Conservation (phyloP, 1,140 invertebrate genomes). For the Asobara japonica region DNA sequence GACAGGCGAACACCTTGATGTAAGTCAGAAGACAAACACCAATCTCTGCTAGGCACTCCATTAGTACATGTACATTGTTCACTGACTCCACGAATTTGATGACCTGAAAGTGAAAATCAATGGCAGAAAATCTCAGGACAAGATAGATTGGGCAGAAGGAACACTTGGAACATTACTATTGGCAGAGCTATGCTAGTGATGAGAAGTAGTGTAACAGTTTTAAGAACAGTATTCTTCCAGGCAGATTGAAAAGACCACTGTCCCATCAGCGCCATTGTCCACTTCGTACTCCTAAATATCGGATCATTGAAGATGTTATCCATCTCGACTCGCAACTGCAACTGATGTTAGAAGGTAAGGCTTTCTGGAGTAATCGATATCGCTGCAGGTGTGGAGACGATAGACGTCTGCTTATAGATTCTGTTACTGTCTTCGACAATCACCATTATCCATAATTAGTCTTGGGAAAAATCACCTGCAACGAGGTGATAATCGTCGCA, state of each 20-base stretch:
- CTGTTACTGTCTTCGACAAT: no score
- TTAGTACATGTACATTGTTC: slow-evolving; percentile 1
- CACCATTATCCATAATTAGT: no score
- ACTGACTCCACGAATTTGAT: slow-evolving; percentile 20
- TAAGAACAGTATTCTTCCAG: background rate
- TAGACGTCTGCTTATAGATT: no score
- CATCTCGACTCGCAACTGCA: background rate
- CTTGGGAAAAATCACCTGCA: no score
- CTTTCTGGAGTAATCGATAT: no score
- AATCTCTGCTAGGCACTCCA: slow-evolving; percentile 20
- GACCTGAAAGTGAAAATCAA: no score
- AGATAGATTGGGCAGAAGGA: no score
- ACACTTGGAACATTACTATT: no score
- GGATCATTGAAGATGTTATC: slow-evolving; percentile 1
- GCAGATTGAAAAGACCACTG: slow-evolving; percentile 23
- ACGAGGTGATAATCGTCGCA: no score
- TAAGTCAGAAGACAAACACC: slow-evolving; percentile 1
- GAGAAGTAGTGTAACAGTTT: background rate
- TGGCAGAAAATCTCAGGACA: no score
- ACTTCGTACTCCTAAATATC: background rate
- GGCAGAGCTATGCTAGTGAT: slow-evolving; percentile 1
- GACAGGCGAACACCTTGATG: background rate
- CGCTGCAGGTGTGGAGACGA: no score
- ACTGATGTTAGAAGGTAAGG: no score
- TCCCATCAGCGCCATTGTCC: background rate